Conservation (phyloP, 1,140 invertebrate genomes). For the Paracyclopina nana region DNA sequence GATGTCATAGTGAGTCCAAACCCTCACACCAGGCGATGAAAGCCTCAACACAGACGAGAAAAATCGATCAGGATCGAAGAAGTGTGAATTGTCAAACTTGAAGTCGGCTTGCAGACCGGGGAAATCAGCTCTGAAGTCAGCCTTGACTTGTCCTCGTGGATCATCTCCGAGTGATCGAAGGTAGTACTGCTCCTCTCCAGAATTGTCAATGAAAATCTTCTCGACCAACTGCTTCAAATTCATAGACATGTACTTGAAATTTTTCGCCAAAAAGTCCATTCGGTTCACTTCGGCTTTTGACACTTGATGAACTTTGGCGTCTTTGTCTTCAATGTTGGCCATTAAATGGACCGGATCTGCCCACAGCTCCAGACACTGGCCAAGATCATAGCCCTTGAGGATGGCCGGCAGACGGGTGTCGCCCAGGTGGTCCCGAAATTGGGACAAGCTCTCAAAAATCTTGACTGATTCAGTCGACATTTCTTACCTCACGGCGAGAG, state of each 20-base stretch:
- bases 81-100: conserved; percentile 26
- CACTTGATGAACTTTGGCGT: not conserved
- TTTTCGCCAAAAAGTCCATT: not conserved
- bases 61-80: conserved; percentile 28
- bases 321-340: not conserved
- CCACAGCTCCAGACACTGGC: not conserved
- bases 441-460: too few relatives aligned
- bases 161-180: conserved; percentile 33
- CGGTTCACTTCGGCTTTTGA: too few relatives aligned
- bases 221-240: not conserved
- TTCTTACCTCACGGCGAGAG: too few relatives aligned
- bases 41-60: conserved; percentile 40
- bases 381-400: not conserved
- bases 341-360: not conserved
- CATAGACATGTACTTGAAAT: not conserved
- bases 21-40: conserved; percentile 29
- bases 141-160: conserved; percentile 33
- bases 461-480: too few relatives aligned
- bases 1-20: conserved; percentile 44
- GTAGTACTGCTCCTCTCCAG: conserved; percentile 31
- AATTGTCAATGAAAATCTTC: not conserved
- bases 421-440: too few relatives aligned
- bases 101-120: conserved; percentile 32
- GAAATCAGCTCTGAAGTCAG: conserved; percentile 31
- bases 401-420: not conserved